A percentile compares a stretch with the other conserved stretches of the same genome.
phyloP scores from a whole-genome alignment of 92 coral and sea anemone species.

The Zoanthus sociatus region DNA sequence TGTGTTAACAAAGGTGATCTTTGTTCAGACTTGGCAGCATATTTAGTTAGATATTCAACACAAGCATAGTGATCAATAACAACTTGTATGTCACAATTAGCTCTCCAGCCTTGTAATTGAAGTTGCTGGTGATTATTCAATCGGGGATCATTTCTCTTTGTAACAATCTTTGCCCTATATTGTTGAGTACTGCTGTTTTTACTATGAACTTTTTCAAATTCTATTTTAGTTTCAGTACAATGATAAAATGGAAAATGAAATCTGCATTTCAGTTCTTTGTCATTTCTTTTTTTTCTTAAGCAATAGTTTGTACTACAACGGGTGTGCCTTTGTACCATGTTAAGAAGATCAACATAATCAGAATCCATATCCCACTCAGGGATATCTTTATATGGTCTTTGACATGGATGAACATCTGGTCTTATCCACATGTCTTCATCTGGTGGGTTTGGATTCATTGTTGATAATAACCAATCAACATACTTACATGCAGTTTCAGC shows the following conservation, averaged over 20 bases:
- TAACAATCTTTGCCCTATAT: conserved; percentile 55
- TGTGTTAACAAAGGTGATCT: too few species aligned
- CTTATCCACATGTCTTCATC: conserved; percentile 65
- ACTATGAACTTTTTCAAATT: conserved; percentile 58
- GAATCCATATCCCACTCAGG: conserved; percentile 23
- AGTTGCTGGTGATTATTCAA: conserved; percentile 36
- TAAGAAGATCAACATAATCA: conserved; percentile 58
- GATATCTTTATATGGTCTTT: neutral
- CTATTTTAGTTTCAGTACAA: conserved; percentile 23
- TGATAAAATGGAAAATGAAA: conserved; percentile 57
- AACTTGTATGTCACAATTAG: too few species aligned
- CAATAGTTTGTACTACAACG: conserved; percentile 53
- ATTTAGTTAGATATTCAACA: conserved; percentile 49
- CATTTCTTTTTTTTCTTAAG: conserved; percentile 34
- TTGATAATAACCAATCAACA: conserved; percentile 73
- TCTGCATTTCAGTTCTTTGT: conserved; percentile 52
- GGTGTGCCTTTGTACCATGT: conserved; percentile 56
- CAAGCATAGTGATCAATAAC: too few species aligned
- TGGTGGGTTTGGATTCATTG: conserved; percentile 74
- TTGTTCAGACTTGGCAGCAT: neutral
- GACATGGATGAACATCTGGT: conserved; percentile 30
- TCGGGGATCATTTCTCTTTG: conserved; percentile 61
- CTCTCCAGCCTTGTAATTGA: too few species aligned
- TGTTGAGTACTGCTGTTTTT: conserved; percentile 19
- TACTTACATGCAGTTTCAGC: conserved; percentile 66